Evolutionary conservation across 2,888 invertebrate species (phyloP), one percentile per base, ranked within the genome.

Genomic region (Glyphotaelius pellucidus): DNA sequence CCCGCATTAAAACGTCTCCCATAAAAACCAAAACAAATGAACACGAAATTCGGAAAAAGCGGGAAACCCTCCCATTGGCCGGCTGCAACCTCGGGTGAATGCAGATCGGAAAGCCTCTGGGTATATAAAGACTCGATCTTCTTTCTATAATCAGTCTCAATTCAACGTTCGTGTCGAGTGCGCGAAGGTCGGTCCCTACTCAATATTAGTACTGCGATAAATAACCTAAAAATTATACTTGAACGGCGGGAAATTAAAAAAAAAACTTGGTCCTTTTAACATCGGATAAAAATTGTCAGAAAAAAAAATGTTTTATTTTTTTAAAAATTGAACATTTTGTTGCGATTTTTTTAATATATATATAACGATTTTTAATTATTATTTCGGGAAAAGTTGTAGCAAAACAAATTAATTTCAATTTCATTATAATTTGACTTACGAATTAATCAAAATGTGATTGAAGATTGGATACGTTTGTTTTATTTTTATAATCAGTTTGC

Each of bases 141-240:
- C 86, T 86, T 42, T 25, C 35, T 30, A n/a, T 14, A 86, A 86
- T 86, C 86, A 86, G 86, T 86, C 86, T 47, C 86, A 86, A 47
- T 42, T 47, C 25, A 67, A 67, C 67, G 9, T 67, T 67, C 67
- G 35, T 47, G 14, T 86, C 42, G 30, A 38, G 38, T n/a, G 86
- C 30, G 86, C 42, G 86, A 86, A 86, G 86, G 86, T 86, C 86
- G 86, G 86, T 86, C 25, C 25, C 67, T 67, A 67, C 52, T 19
- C n/a, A n/a, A 67, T 67, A 25, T 67, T 67, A 67, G 67, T 67
- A 67, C 67, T 67, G 5, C 67, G 67, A 67, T 67, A 67, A 25
- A 67, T n/a, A 67, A 25, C 19, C 9, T 25, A 52, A 67, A 67
- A 67, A 67, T 67, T 1, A 25, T 25, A 67, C 25, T 9, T 67